Base-by-base conservation (phyloP, 2,113 vertebrate species). In the Oceanites oceanicus region DNA sequence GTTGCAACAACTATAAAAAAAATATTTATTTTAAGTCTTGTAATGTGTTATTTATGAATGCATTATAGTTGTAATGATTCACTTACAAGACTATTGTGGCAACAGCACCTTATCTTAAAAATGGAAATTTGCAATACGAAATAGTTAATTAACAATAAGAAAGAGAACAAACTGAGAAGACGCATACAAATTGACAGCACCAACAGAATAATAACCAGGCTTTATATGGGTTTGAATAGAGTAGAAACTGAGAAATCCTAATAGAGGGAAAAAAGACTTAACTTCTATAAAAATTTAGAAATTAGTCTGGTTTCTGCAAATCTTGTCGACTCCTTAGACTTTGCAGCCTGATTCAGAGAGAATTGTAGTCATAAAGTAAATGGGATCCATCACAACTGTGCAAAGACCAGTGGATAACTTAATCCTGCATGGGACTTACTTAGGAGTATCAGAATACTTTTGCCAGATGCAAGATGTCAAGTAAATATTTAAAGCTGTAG, bases 401-500 rank as follows among this genome's bases (percentile, higher is more conserved):
- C 52, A 42, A 92, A 90, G 79, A 73, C 42, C 59, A 59, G 63
- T 25, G 65, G 63, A 66, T 85, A 77, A 77, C 68, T 88, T 74
- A 74, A 86, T 94, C 88, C 68, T 83, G 34, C 22, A 4, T 17
- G 55, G 61, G 76, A 36, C 86, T 62, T 55, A n/a, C 75, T 80
- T 34, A 47, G 59, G 72, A 77, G 67, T 12, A 91, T 88, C 79
- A 44, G 72, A 59, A 77, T 32, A 18, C 44, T 2, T 86, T 88
- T 90, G 67, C 63, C 68, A 83, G 88, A 73, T 83, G 85, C 67
- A 66, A 59, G 90, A 65, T 34, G 65, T 74, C 72, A 90, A 50
- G 90, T 92, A 95, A 97, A 93, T 93, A 92, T 92, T 94, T 86
- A 94, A 88, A 90, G 65, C 86, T 77, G 61, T 55, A 38, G 44